Conservation (phyloP, 1,140 invertebrate genomes). For the Capitella teleta region DNA sequence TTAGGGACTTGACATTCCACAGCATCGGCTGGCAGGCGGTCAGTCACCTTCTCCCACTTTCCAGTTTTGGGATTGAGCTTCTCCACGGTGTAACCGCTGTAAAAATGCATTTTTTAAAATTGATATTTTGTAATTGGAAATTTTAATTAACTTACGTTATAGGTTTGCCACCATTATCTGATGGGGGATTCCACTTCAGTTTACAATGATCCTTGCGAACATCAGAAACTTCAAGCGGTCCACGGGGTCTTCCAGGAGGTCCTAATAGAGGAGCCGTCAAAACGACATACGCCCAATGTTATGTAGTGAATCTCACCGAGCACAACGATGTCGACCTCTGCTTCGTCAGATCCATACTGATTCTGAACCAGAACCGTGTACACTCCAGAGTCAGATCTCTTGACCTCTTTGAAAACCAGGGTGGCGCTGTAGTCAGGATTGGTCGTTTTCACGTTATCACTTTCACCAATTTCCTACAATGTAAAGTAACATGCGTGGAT, state of each 20-base stretch:
- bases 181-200: constrained; percentile 90
- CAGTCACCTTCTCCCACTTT: constrained; percentile 83
- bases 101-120: too few relatives aligned
- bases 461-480: not conserved
- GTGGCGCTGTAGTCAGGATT: not conserved
- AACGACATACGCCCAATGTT: too few relatives aligned
- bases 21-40: constrained; percentile 46
- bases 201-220: constrained; percentile 95
- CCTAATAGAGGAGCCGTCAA: too few relatives aligned
- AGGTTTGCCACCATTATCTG: constrained; percentile 94
- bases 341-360: constrained; percentile 73
- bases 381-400: constrained; percentile 51
- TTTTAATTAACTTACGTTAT: constrained; percentile 51
- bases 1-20: constrained; percentile 33
- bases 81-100: constrained; percentile 79
- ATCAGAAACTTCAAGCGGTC: constrained; percentile 83
- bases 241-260: constrained; percentile 81
- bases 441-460: not conserved
- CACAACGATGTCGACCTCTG: constrained; percentile 82
- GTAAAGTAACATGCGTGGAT: too few relatives aligned
- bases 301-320: constrained; percentile 41
- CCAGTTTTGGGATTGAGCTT: constrained; percentile 89
- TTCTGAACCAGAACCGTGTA: constrained; percentile 84
- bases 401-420: not conserved
- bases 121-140: too few relatives aligned